Base-by-base conservation (phyloP, 1,140 invertebrate species). In the Cataglyphis hispanica region DNA sequence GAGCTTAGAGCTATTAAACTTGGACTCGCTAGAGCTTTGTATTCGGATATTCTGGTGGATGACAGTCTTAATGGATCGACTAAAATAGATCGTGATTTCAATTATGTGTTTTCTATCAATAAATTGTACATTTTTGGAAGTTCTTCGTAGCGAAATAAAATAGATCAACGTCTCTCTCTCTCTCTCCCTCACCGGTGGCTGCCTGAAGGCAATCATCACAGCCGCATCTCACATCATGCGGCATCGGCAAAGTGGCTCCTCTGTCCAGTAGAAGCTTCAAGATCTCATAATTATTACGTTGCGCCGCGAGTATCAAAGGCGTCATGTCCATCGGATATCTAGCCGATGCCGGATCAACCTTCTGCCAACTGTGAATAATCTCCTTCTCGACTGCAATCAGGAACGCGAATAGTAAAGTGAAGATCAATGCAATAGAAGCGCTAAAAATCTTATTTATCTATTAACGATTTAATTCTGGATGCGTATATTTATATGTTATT, bases 251-350 rank as follows among this genome's bases (percentile, higher is more conserved):
- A 0, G 97, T 98, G 0, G 98, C 98, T 25, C 98, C 98, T 46
- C 98, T 96, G 93, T 99, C 98, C 53, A 99, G 95, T 0, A 99
- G 95, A 58, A 99, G 97, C 94, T 99, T 99, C 56, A 99, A 96
- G 86, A 99, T 99, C 95, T 99, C 98, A 92, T 99, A 99, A 95
- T 99, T 99, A 92, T 99, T 98, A 89, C 97, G 96, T 92, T 99
- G 98, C 74, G 98, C 98, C 0, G 98, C 98, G 74, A 99, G 94
- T 83, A 99, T 98, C 22, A 99, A 95, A 0, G 98, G 98, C 0
- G 98, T 99, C 86, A 99, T 98, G 94, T 99, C 98, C 0, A 98
- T 97, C 0, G 98, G 98, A 94, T 99, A 99, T 91, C 96, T 97
- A 1, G 97, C 97, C n/a, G 97, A 97, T 83, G 97, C 97, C 16